A percentile compares a stretch with the other conserved stretches of the same genome.
phyloP scores from a whole-genome alignment of 2,113 vertebrate genomes.

The Rhinichthys klamathensis region DNA sequence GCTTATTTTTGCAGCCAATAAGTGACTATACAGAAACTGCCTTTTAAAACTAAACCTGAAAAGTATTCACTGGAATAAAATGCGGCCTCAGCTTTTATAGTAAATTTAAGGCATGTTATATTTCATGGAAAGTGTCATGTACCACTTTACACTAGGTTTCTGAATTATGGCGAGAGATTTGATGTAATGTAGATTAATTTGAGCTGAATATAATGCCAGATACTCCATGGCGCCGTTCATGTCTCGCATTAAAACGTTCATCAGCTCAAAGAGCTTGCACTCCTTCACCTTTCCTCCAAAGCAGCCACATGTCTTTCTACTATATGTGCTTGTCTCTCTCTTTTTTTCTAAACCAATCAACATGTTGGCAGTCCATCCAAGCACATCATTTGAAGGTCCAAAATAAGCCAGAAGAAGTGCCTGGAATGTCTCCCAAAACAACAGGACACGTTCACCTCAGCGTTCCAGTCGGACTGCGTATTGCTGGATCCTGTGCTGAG shows the following conservation, averaged over 20 bases:
- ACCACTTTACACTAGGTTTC: neutral
- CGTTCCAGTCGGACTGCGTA: slow-evolving; percentile 5
- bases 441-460: slow-evolving; percentile 20
- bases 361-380: neutral
- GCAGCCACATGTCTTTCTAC: neutral
- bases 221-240: neutral
- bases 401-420: slow-evolving; percentile 16
- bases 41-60: neutral
- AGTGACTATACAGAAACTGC: neutral
- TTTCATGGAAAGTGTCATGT: neutral
- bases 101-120: neutral
- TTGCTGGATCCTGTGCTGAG: neutral
- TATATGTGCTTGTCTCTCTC: neutral
- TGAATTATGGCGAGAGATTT: neutral
- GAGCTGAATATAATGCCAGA: neutral
- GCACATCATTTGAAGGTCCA: neutral
- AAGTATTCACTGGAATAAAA: neutral
- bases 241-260: neutral
- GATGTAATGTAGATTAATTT: neutral
- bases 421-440: slow-evolving; percentile 39
- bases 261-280: neutral
- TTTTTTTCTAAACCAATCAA: neutral
- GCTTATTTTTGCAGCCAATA: neutral
- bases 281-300: neutral
- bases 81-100: neutral